Evolutionary conservation across 1,140 invertebrate species (phyloP).

Genomic region (Lasaia peninsularis): DNA sequence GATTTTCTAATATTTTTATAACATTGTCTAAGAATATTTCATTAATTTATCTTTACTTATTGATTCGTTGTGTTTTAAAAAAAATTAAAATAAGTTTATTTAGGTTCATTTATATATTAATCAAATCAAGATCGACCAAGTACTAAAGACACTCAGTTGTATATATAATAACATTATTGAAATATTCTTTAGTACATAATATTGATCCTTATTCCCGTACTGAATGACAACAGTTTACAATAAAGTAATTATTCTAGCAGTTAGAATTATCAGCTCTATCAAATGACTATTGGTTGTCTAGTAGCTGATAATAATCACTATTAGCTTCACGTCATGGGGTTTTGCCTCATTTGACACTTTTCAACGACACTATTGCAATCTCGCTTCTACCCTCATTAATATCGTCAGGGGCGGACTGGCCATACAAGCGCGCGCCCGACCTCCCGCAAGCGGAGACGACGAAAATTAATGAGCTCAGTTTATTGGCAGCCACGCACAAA

Average conservation of each 20-base stretch:
- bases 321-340: conserved; percentile 63
- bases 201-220: neutral
- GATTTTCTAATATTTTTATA: neutral
- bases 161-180: too few species aligned
- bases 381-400: conserved; percentile 77
- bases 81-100: too few species aligned
- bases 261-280: conserved; percentile 32
- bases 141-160: too few species aligned
- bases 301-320: conserved; percentile 57
- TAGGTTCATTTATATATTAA: too few species aligned
- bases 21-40: too few species aligned
- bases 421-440: conserved; percentile 74
- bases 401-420: conserved; percentile 78
- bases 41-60: neutral
- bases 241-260: conserved; percentile 13
- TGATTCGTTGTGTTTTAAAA: too few species aligned
- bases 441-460: conserved; percentile 72
- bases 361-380: conserved; percentile 67
- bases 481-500: conserved; percentile 77
- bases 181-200: conserved; percentile 1
- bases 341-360: conserved; percentile 57
- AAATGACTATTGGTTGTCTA: conserved; percentile 45
- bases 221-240: conserved; percentile 8
- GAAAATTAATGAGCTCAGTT: conserved; percentile 77
- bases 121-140: too few species aligned